Base-by-base conservation (phyloP, 1,140 invertebrate genomes). In the Diorhabda sublineata region DNA sequence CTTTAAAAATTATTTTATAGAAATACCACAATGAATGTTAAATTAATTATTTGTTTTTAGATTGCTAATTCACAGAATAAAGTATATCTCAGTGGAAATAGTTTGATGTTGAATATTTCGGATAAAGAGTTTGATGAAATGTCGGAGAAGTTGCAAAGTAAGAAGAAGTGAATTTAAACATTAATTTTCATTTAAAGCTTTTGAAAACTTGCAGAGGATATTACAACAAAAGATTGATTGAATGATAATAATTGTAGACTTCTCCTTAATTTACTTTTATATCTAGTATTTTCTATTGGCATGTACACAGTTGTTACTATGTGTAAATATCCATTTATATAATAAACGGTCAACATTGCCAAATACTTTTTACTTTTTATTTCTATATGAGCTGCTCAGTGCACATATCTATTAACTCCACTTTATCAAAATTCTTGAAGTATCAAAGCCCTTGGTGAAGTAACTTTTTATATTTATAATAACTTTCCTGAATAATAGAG, bases 41-140 rank as follows among this genome's bases (percentile, higher is more conserved):
- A 26, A 26, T 64, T 62, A 61, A 66, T 63, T 68, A 71, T 71
- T 60, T 72, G 73, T 71, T 65, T 45, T 81, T 79, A 95, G 95
- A 92, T 98, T 84, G 92, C 98, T 44, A 89, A 88, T 78, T 96
- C 96, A 45, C 94, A 96, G 81, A 99, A 99, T 82, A 89, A 92
- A 82, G 93, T 98, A 3, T 99, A 95, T 83, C 87, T 99, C 60
- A 94, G 91, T 79, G 93, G 95, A 59, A 92, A 91, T 78, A 92
- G 91, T 76, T 86, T 99, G 67, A 98, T 99, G 97, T 85, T 99
- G 80, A 99, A 99, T 81, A 91, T 99, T 77, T 93, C 92, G 80
- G 96, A 98, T 81, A 89, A 92, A 61, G 87, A 91, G 70, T 99
- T 98, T 82, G 96, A 99, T 79, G 92, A 93, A 75, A 84, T 90